Percentiles rank a stretch among this genome's conserved stretches.
Conservation (phyloP, 2,797 vertebrate species). For the Acrocephalus scirpaceus region DNA sequence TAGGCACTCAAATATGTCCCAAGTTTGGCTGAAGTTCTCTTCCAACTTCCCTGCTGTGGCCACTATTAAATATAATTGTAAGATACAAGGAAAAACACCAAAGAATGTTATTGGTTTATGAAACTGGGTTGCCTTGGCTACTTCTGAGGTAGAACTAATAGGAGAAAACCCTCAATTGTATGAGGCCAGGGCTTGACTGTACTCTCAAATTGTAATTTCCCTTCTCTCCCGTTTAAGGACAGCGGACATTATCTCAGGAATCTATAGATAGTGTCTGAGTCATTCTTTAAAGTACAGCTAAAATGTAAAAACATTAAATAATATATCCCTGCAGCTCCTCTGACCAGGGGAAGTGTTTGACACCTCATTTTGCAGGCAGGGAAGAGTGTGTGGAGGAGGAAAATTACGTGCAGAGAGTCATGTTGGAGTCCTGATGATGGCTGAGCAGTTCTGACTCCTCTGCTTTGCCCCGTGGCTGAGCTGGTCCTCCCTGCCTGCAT, state of each 20-base stretch:
- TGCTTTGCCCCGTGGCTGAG: background rate
- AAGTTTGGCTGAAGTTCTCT: background rate
- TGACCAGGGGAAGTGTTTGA: background rate
- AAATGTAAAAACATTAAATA: background rate
- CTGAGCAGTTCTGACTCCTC: background rate
- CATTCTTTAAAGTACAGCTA: background rate
- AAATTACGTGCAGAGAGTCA: background rate
- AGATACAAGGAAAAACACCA: background rate
- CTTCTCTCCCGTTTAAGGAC: background rate
- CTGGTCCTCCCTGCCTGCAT: background rate
- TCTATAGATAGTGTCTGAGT: background rate
- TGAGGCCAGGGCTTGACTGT: background rate
- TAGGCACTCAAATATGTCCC: background rate
- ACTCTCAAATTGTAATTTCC: background rate
- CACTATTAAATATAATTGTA: slow-evolving; percentile 21
- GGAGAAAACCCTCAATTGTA: background rate
- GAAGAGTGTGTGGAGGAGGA: background rate
- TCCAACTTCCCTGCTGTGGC: background rate
- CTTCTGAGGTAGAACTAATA: background rate
- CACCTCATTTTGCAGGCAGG: background rate
- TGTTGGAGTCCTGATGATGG: background rate
- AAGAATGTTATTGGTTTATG: slow-evolving; percentile 21
- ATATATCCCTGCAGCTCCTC: background rate
- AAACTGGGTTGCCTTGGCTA: background rate
- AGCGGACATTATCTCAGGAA: background rate